Evolutionary conservation across 1,140 invertebrate species (phyloP).

Genomic region (Bombus terrestris): DNA sequence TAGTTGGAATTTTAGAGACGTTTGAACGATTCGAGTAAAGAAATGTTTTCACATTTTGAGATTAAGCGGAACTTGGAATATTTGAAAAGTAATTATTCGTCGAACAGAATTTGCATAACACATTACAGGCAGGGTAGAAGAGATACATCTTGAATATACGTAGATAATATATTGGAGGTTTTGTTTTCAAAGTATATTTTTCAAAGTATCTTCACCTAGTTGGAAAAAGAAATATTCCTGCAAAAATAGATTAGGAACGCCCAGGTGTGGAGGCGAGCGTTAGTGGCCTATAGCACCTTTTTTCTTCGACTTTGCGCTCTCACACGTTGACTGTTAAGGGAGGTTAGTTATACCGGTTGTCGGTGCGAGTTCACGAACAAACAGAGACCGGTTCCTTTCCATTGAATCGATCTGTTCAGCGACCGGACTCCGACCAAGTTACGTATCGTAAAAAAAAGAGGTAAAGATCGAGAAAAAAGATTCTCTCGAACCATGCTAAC

Average conservation of each 20-base stretch:
- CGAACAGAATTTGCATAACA: neutral
- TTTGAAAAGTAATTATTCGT: neutral
- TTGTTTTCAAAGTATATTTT: neutral
- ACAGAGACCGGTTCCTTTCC: conserved; percentile 72
- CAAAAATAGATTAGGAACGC: conserved; percentile 7
- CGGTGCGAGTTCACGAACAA: conserved; percentile 66
- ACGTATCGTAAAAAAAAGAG: conserved; percentile 49
- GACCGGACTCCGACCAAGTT: conserved; percentile 48
- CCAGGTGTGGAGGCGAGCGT: conserved; percentile 28
- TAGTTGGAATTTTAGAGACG: no score
- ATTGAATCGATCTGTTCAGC: conserved; percentile 69
- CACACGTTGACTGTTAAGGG: conserved; percentile 66
- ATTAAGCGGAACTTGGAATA: neutral
- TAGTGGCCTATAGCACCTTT: conserved; percentile 51
- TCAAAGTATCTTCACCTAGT: neutral
- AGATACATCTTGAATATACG: neutral
- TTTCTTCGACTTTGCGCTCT: conserved; percentile 63
- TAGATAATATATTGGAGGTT: neutral
- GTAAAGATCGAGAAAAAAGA: conserved; percentile 50
- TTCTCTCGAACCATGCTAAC: conserved; percentile 17
- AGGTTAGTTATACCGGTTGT: conserved; percentile 77
- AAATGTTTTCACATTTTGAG: neutral
- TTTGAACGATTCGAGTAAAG: neutral
- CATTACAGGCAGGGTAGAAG: neutral
- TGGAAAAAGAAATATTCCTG: neutral